Percentiles rank a stretch among this genome's conserved stretches.
Conservation (phyloP, 2,113 vertebrate species). For the Thymallus thymallus region DNA sequence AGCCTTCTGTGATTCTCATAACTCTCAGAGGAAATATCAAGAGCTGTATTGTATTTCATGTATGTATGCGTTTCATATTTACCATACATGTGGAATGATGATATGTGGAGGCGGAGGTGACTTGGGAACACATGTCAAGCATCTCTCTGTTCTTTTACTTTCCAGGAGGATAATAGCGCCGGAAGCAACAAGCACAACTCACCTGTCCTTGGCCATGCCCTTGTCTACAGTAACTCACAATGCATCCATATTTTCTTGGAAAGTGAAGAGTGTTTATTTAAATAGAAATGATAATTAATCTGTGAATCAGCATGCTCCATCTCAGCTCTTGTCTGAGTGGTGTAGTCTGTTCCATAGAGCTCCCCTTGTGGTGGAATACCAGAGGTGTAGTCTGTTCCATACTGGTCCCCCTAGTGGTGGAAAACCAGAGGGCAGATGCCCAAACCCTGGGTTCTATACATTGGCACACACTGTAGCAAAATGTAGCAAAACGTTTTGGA, state of each 20-base stretch:
- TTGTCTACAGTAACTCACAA: neutral
- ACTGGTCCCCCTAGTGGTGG: slow-evolving; percentile 1
- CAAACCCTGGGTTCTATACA: neutral
- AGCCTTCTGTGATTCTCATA: no score
- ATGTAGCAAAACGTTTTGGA: no score
- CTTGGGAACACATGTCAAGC: no score
- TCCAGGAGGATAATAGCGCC: neutral
- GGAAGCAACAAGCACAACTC: neutral
- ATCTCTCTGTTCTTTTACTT: neutral
- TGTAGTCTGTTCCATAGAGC: neutral
- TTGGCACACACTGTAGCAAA: neutral
- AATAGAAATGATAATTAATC: neutral
- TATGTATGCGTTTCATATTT: no score
- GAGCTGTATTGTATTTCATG: no score
- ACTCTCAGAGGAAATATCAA: no score
- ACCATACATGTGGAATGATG: no score
- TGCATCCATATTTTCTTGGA: neutral
- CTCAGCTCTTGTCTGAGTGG: neutral
- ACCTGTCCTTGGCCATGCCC: neutral
- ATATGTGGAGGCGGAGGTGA: no score
- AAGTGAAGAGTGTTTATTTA: neutral
- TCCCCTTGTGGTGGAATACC: slow-evolving; percentile 1
- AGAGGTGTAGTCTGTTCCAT: neutral
- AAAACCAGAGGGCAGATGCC: neutral
- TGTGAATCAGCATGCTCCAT: neutral